These are phyloP conservation scores for Noctua pronuba DNA, from an alignment of 2,888 invertebrate genomes.

Conservation along the genomic window DNA sequence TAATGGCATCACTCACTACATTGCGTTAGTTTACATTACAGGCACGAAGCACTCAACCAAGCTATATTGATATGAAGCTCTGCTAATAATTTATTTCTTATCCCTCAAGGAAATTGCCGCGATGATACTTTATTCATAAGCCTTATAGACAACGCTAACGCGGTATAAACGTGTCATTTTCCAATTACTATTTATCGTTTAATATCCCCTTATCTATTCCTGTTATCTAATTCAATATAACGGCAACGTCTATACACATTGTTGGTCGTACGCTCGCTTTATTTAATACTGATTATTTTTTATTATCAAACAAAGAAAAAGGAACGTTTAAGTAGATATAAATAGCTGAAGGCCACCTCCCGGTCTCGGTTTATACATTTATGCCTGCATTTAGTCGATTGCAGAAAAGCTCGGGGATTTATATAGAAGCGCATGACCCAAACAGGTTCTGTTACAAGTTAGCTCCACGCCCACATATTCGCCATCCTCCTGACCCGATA, in stretches of 20 bases:
- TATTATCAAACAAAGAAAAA: constrained; percentile 23
- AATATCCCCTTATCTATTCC: constrained; percentile 39
- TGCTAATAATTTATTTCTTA: constrained; percentile 27
- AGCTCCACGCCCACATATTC: constrained; percentile 81
- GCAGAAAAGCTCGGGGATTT: constrained; percentile 82
- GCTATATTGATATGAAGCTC: constrained; percentile 34
- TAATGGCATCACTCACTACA: constrained; percentile 31
- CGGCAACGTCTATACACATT: constrained; percentile 10
- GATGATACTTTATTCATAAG: constrained; percentile 29
- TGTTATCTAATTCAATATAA: constrained; percentile 49
- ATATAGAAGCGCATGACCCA: constrained; percentile 87
- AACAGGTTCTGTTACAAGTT: constrained; percentile 86
- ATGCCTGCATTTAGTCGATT: constrained; percentile 74
- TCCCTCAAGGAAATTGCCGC: constrained; percentile 43
- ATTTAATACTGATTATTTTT: constrained; percentile 38
- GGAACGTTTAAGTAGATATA: constrained; percentile 64
- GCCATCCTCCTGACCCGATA: constrained; percentile 82
- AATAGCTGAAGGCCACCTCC: constrained; percentile 78
- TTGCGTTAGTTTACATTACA: constrained; percentile 30
- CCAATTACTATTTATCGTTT: constrained; percentile 53
- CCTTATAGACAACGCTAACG: constrained; percentile 30
- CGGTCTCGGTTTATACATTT: constrained; percentile 66
- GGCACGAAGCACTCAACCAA: constrained; percentile 10
- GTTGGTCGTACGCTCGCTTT: constrained; percentile 16
- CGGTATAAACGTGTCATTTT: constrained; percentile 37